These are phyloP conservation scores for Oncorhynchus nerka DNA, from an alignment of 2,113 vertebrate genomes.

Conservation along the genomic window DNA sequence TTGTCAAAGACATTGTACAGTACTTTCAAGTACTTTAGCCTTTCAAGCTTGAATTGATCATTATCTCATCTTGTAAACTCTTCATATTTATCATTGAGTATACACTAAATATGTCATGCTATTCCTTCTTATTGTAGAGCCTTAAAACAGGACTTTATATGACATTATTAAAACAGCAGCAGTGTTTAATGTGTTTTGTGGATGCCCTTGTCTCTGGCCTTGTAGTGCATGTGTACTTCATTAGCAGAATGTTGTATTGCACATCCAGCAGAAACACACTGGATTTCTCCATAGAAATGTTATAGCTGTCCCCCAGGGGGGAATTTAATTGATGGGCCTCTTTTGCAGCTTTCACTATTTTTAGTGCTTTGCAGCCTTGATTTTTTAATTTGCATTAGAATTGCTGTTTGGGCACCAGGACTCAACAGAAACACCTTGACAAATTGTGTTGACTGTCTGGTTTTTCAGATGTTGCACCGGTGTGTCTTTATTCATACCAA, in stretches of 20 bases:
- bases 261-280: constrained; percentile 44
- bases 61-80: too few relatives aligned
- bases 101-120: not conserved
- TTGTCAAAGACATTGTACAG: too few relatives aligned
- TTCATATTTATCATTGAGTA: not conserved
- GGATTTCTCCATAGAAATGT: constrained; percentile 46
- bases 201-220: constrained; percentile 48
- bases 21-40: too few relatives aligned
- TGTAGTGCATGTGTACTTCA: constrained; percentile 44
- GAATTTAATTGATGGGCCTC: constrained; percentile 62
- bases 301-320: constrained; percentile 52
- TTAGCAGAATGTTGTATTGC: constrained; percentile 52
- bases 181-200: constrained; percentile 6
- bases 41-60: too few relatives aligned
- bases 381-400: constrained; percentile 65
- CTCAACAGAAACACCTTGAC: constrained; percentile 49
- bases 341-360: constrained; percentile 56
- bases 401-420: constrained; percentile 46
- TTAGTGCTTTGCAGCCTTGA: constrained; percentile 53
- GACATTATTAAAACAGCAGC: not conserved
- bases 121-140: not conserved
- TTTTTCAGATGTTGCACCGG: constrained; percentile 11
- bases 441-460: constrained; percentile 23
- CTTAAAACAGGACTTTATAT: not conserved
- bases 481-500: constrained; percentile 8